Base-by-base conservation (phyloP, 2,797 vertebrate species). In the Lutjanus argentimaculatus region DNA sequence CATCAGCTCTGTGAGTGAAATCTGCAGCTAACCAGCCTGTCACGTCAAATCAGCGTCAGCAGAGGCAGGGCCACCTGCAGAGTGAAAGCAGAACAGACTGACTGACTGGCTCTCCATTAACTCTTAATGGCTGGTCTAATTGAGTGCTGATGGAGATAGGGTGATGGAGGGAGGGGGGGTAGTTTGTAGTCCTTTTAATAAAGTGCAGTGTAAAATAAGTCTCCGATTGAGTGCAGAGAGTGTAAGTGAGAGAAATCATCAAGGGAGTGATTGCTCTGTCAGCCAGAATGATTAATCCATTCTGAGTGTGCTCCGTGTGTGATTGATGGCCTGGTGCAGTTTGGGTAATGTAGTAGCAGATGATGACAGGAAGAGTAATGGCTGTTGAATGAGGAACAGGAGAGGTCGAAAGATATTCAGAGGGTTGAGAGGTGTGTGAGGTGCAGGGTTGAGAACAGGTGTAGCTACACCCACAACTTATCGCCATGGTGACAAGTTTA, bases 331-430 rank as follows among this genome's bases (percentile, higher is more conserved):
- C 83, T 69, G 80, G 55, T 92, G 94, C 85, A 92, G 70, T 86
- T 76, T 92, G 94, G 91, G 89, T 94, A 92, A 92, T 92, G 93
- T 93, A 94, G 92, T 88, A 83, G 82, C 70, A 84, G 80, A 79
- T 7, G 63, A 55, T 88, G 91, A 84, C 92, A 91, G 84, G 57
- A 85, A 84, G 91, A 94, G 51, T 90, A 89, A 94, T 93, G 71
- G 81, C 59, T 69, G 52, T 68, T 75, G 51, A 80, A 57, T 48
- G 68, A 84, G 59, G 6, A 13, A 15, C n/a, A n/a, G 62, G 30
- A 40, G 36, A 16, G 62, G 59, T 40, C 0, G 40, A 63, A 40
- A 12, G n/a, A 11, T 25, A 72, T 66, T 83, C 42, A 36, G 36
- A 64, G 17, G 16, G 42, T 42, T 56, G 22, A 63, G 65, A 72